phyloP scores from a whole-genome alignment of 2,797 vertebrate genomes.

The Selene dorsalis region DNA sequence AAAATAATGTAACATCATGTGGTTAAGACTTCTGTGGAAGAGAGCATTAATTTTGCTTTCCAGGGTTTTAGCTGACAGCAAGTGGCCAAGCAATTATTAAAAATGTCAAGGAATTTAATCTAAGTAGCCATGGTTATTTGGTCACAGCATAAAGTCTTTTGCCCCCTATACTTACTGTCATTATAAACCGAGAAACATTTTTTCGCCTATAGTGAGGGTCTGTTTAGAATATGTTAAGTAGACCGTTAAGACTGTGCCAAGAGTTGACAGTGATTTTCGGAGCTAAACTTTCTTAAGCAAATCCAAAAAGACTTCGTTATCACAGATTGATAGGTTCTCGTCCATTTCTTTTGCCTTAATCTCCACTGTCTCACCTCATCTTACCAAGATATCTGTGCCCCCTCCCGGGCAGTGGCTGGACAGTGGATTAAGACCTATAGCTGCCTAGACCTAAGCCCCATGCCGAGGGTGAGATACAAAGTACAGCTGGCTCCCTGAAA shows the following conservation, averaged over 20 bases:
- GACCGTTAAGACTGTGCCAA: background rate
- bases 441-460: conserved; percentile 73
- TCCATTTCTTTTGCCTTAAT: conserved; percentile 67
- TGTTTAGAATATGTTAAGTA: background rate
- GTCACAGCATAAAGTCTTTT: background rate
- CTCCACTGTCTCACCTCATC: conserved; percentile 66
- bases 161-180: background rate
- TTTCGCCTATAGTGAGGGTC: background rate
- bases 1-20: background rate
- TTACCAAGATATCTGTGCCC: conserved; percentile 79
- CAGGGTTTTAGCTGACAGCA: background rate
- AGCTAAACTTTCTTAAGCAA: conserved; percentile 35
- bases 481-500: conserved; percentile 69
- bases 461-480: conserved; percentile 70
- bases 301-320: conserved; percentile 55
- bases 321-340: conserved; percentile 61
- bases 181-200: background rate
- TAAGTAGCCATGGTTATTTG: background rate
- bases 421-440: conserved; percentile 74
- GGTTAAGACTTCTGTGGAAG: background rate
- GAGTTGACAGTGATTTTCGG: background rate
- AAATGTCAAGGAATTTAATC: background rate
- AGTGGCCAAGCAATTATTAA: background rate
- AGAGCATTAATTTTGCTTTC: background rate
- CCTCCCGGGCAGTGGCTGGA: conserved; percentile 78